These are phyloP conservation scores for Sarcophaga carnaria DNA, from an alignment of 2,888 invertebrate species.

Conservation along the genomic window DNA sequence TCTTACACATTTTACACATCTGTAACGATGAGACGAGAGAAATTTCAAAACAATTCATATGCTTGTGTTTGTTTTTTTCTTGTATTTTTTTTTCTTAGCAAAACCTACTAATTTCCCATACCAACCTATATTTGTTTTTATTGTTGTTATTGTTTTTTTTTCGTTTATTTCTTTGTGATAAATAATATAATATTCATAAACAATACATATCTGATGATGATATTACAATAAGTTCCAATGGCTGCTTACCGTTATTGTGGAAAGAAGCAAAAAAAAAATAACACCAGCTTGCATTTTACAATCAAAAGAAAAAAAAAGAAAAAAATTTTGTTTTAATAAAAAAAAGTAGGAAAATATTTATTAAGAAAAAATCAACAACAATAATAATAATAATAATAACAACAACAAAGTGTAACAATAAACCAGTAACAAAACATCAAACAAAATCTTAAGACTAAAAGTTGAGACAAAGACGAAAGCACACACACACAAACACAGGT, in stretches of 20 bases:
- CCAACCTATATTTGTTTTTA: neutral
- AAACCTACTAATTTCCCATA: constrained; percentile 31
- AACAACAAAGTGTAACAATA: constrained; percentile 56
- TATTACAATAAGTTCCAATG: constrained; percentile 67
- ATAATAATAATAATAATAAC: constrained; percentile 1
- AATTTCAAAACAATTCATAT: constrained; percentile 42
- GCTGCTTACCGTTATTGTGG: constrained; percentile 33
- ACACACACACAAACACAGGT: neutral
- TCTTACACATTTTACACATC: neutral
- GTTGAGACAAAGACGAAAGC: constrained; percentile 14
- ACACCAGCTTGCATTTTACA: constrained; percentile 42
- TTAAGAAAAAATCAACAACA: constrained; percentile 28
- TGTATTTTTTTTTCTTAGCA: neutral
- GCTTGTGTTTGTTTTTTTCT: neutral
- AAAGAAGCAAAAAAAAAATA: neutral
- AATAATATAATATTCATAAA: constrained; percentile 45
- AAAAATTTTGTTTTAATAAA: constrained; percentile 12
- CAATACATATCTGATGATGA: constrained; percentile 44
- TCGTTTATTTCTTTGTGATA: constrained; percentile 12
- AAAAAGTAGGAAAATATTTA: constrained; percentile 9
- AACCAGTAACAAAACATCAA: constrained; percentile 26
- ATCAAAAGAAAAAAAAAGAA: constrained; percentile 8
- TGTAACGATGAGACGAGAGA: constrained; percentile 1
- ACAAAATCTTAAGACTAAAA: constrained; percentile 20
- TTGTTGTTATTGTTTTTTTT: neutral